phyloP scores from a whole-genome alignment of 2,888 invertebrate genomes.

The Stegophylla sp. region DNA sequence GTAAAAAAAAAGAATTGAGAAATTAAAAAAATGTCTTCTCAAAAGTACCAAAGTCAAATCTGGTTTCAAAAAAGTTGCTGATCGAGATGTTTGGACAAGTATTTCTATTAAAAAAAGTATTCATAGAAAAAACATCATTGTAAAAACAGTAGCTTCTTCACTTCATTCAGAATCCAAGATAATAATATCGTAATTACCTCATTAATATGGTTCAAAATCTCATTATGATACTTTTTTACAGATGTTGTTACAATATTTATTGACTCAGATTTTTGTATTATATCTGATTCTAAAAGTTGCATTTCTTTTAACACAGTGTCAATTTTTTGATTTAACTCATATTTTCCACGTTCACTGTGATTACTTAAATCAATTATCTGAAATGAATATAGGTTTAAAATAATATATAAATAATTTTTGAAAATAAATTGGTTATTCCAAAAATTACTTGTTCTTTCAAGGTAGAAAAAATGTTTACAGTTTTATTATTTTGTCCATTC shows the following conservation, averaged over 20 bases:
- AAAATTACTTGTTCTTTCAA: conserved; percentile 43
- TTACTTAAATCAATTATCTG: conserved; percentile 27
- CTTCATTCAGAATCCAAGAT: too few relatives aligned
- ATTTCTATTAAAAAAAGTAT: too few relatives aligned
- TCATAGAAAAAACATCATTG: too few relatives aligned
- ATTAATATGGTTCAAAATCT: conserved; percentile 36
- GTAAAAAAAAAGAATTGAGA: too few relatives aligned
- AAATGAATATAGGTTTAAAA: background rate
- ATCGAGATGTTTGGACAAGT: too few relatives aligned
- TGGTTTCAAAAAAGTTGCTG: too few relatives aligned
- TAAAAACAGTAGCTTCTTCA: too few relatives aligned
- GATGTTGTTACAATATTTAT: conserved; percentile 33
- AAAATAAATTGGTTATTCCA: background rate
- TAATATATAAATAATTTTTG: background rate
- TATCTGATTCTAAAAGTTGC: conserved; percentile 11
- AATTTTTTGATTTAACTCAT: conserved; percentile 18
- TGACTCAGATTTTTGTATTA: conserved; percentile 43
- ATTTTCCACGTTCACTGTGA: conserved; percentile 14
- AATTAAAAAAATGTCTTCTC: too few relatives aligned
- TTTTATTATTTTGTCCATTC: conserved; percentile 23
- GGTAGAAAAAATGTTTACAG: conserved; percentile 17
- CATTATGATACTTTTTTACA: conserved; percentile 32
- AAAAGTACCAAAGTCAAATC: too few relatives aligned
- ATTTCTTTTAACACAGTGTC: conserved; percentile 21
- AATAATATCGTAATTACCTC: conserved; percentile 47